These are phyloP conservation scores for Eleginops maclovinus DNA, from an alignment of 2,113 vertebrate genomes.

Conservation along the genomic window DNA sequence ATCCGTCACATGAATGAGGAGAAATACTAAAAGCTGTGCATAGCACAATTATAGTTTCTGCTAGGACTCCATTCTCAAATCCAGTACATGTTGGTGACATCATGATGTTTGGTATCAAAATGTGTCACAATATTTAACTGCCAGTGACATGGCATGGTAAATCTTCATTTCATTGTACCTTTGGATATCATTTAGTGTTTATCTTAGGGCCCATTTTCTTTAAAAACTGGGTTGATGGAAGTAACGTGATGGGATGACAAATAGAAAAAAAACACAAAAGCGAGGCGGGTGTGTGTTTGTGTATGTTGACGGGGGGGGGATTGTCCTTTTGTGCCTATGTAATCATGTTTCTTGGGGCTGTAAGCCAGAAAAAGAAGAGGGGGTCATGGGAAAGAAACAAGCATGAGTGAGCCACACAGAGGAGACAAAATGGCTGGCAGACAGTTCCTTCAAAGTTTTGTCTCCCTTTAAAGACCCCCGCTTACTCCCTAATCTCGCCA, in stretches of 20 bases:
- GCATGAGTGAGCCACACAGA: constrained; percentile 40
- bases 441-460: constrained; percentile 33
- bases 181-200: neutral
- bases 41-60: neutral
- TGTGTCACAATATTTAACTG: neutral
- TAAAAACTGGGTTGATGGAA: constrained; percentile 9
- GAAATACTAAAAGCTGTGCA: neutral
- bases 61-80: neutral
- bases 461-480: constrained; percentile 60
- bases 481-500: constrained; percentile 67
- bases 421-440: constrained; percentile 54
- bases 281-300: neutral
- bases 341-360: neutral
- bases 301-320: neutral
- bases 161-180: neutral
- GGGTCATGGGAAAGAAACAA: constrained; percentile 60
- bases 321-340: neutral
- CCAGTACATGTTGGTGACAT: neutral
- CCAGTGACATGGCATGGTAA: neutral
- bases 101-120: neutral
- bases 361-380: neutral
- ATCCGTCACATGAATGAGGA: too few species aligned
- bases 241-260: neutral
- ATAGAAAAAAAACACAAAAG: constrained; percentile 21
- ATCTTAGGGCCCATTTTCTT: neutral